Conservation (phyloP, 30 jellyfish, hydroid and myxozoan genomes). For the Cassiopea xamachana region DNA sequence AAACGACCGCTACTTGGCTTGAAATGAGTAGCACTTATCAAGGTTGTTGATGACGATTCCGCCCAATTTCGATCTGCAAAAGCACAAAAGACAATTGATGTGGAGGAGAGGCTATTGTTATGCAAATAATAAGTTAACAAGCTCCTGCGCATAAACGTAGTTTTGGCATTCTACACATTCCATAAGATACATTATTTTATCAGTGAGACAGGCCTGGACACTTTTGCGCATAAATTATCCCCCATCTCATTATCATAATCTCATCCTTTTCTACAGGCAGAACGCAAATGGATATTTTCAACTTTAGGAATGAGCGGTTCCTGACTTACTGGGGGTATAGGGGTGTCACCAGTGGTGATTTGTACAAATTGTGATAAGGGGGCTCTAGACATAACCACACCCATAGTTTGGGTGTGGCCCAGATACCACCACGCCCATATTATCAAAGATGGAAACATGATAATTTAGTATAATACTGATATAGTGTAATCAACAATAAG, state of each 20-base stretch:
- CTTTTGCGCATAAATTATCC: not conserved
- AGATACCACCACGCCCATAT: no score
- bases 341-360: no score
- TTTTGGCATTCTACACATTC: not conserved
- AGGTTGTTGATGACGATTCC: conserved; percentile 19
- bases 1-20: not conserved
- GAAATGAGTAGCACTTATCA: not conserved
- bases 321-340: no score
- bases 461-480: no score
- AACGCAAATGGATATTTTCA: no score
- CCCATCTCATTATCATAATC: not conserved
- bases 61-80: conserved; percentile 17
- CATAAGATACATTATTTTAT: not conserved
- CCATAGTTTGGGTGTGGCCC: no score
- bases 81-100: not conserved
- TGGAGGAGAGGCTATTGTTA: conserved; percentile 15
- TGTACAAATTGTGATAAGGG: no score
- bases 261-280: no score
- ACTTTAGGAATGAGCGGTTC: no score
- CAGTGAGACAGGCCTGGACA: not conserved
- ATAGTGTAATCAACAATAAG: no score
- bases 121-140: not conserved
- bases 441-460: no score
- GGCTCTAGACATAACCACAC: no score
- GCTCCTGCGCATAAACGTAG: conserved; percentile 29